Base-by-base conservation (phyloP, 2,797 vertebrate genomes). In the Mastacembelus armatus region DNA sequence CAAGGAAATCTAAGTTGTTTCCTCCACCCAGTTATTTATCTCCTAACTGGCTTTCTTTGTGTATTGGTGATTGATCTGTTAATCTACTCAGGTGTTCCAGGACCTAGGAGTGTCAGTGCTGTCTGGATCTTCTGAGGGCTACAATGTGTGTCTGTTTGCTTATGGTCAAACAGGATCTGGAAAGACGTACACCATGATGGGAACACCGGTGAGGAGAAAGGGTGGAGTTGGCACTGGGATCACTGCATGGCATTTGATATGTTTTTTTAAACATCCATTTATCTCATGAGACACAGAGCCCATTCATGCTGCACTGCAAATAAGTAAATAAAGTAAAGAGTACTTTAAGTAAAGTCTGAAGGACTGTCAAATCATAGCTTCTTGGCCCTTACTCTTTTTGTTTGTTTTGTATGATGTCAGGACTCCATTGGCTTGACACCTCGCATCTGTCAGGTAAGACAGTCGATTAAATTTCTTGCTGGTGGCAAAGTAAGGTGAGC, bases 151-250 rank as follows among this genome's bases (percentile, higher is more conserved):
- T 82, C 93, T 99, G 66, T 98, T 99, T 92, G 98, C 98, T 2
- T 99, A 99, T 48, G 98, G 98, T 54, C 98, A 99, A 91, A 99
- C 98, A 0, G 98, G 98, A 81, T 98, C 98, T 58, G 98, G 98
- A 66, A 99, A 99, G 92, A 99, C 98, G 0, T 96, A 98, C 74
- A 99, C 97, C 59, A 99, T 99, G 98, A 96, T 98, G 93, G 98
- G 98, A 22, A 97, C 96, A 18, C 95, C 95, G 80, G 98, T 99
- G 85, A 97, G 97, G 71, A 69, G 4, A 27, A 24, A 8, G 12
- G 33, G 18, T 27, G n/a, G 22, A 15, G 57, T 43, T 38, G n/a
- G 24, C 3, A 16, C 40, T n/a, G n/a, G 38, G 40, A 52, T 40
- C 35, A 33, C 18, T 56, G 15, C 40, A 45, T 45, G 21, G 16